phyloP scores from a whole-genome alignment of 2,113 vertebrate species.

The Macquaria australasica region DNA sequence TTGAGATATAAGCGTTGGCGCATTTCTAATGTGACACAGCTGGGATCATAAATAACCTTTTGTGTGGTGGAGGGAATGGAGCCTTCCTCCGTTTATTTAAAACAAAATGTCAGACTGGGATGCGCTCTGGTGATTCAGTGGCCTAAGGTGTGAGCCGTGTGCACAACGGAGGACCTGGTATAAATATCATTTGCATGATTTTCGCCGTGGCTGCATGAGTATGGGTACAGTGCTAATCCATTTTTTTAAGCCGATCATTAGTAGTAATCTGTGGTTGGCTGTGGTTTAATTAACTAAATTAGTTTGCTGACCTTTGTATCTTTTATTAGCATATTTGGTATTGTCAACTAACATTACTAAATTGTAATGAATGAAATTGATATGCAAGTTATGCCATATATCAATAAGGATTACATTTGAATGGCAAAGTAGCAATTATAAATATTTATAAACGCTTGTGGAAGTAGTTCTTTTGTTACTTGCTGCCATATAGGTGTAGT shows the following conservation, averaged over 20 bases:
- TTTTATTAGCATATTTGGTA: neutral
- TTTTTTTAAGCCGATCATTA: too few species aligned
- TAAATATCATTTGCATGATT: slow-evolving; percentile 19
- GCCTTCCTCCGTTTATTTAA: slow-evolving; percentile 46
- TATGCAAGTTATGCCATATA: neutral
- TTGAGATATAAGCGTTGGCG: slow-evolving; percentile 8
- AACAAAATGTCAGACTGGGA: slow-evolving; percentile 59
- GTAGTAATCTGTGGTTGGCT: neutral
- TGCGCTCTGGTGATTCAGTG: slow-evolving; percentile 42
- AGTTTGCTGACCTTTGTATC: neutral
- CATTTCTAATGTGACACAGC: slow-evolving; percentile 27
- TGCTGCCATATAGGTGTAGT: neutral
- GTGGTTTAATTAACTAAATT: slow-evolving; percentile 7
- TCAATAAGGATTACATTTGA: neutral
- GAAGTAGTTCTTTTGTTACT: neutral
- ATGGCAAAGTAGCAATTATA: neutral
- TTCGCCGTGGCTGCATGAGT: neutral
- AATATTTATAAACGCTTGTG: neutral
- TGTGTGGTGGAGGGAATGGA: slow-evolving; percentile 31
- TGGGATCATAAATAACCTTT: slow-evolving; percentile 47
- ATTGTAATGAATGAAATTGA: neutral
- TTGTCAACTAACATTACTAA: neutral
- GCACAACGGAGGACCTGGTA: slow-evolving; percentile 11
- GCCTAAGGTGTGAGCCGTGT: slow-evolving; percentile 31
- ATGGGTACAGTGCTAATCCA: neutral